phyloP scores from a whole-genome alignment of 37 sponge, comb jelly and placozoan species.

The Theonella swinhoei region DNA sequence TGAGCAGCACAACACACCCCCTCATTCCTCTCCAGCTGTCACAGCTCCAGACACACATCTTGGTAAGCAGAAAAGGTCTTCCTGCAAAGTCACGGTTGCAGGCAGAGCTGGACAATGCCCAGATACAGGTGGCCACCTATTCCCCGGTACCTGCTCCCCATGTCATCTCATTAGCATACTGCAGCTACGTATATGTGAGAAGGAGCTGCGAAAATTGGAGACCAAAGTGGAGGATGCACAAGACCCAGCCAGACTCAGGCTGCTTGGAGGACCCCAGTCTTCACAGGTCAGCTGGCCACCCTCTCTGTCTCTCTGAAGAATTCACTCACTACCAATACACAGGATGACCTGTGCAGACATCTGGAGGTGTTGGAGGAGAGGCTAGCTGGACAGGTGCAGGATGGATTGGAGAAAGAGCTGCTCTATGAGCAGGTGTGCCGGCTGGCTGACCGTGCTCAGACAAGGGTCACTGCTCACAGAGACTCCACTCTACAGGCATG shows the following conservation, averaged over 20 bases:
- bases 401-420: conserved; percentile 92
- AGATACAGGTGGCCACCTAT: conserved; percentile 72
- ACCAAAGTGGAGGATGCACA: conserved; percentile 73
- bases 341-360: neutral
- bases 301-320: neutral
- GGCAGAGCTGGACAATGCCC: conserved; percentile 62
- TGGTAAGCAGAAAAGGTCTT: conserved; percentile 55
- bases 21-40: conserved; percentile 25
- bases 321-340: neutral
- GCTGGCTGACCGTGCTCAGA: conserved; percentile 68
- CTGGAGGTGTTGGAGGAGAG: conserved; percentile 46
- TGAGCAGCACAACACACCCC: neutral
- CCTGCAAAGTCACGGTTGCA: conserved; percentile 66
- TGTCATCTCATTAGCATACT: too few species aligned
- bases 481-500: conserved; percentile 40
- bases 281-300: conserved; percentile 6
- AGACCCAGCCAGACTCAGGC: conserved; percentile 59
- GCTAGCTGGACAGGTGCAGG: conserved; percentile 79
- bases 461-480: conserved; percentile 43
- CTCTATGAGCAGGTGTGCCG: conserved; percentile 89
- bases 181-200: conserved; percentile 65
- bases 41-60: conserved; percentile 70
- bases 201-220: conserved; percentile 65
- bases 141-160: too few species aligned
- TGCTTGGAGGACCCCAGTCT: conserved; percentile 70